Percentiles rank a stretch among this genome's conserved stretches.
These are phyloP conservation scores for Magallana nippona DNA, from an alignment of 2,888 invertebrate genomes.

Conservation along the genomic window DNA sequence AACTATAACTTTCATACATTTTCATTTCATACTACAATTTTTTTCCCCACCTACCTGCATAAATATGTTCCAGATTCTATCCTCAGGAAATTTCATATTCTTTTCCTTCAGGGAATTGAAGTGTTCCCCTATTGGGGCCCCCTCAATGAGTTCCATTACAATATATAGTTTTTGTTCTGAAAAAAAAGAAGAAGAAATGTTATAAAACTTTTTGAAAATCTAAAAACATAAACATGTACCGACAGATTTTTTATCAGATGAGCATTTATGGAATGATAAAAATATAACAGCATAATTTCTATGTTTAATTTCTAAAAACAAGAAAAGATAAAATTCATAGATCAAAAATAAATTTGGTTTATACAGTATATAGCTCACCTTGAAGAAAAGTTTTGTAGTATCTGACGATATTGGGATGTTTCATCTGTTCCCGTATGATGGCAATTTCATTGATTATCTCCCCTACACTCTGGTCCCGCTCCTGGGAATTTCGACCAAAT, in stretches of 20 bases:
- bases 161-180: conserved; percentile 79
- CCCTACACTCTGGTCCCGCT: conserved; percentile 79
- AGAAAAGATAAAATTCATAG: neutral
- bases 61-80: conserved; percentile 80
- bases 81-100: conserved; percentile 77
- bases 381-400: conserved; percentile 80
- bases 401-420: conserved; percentile 81
- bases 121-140: conserved; percentile 80
- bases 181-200: conserved; percentile 30
- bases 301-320: too few species aligned
- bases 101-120: conserved; percentile 80
- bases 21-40: neutral
- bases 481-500: conserved; percentile 74
- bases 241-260: too few species aligned
- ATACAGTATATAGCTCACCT: conserved; percentile 69
- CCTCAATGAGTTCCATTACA: conserved; percentile 81
- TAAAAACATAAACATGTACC: too few species aligned
- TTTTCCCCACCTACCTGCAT: conserved; percentile 76
- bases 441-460: conserved; percentile 80
- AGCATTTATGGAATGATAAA: too few species aligned
- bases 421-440: conserved; percentile 80
- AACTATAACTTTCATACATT: neutral
- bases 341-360: neutral
- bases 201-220: too few species aligned
- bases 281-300: too few species aligned